A percentile compares a stretch with the other conserved stretches of the same genome.
These are phyloP conservation scores for Drosophila pachea DNA, from an alignment of 1,140 invertebrate species.

Conservation along the genomic window DNA sequence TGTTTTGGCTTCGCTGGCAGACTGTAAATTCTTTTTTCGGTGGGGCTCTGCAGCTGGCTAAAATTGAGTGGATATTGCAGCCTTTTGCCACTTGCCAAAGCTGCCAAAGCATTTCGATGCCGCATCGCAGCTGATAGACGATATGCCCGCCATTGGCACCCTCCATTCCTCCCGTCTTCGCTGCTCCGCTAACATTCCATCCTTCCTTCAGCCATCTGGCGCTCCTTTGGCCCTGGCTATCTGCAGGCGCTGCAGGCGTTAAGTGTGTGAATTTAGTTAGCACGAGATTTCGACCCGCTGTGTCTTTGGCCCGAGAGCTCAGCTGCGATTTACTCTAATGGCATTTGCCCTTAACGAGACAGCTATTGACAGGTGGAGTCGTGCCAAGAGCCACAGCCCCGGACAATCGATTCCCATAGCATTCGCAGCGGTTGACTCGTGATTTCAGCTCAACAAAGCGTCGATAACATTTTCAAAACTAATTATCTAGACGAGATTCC, in stretches of 20 bases:
- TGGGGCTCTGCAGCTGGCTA: conserved; percentile 13
- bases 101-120: conserved; percentile 45
- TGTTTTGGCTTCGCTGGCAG: conserved; percentile 38
- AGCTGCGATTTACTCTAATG: conserved; percentile 43
- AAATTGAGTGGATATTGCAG: conserved; percentile 46
- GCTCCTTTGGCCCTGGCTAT: background rate
- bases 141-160: conserved; percentile 19
- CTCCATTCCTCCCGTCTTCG: background rate
- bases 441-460: background rate
- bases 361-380: conserved; percentile 39
- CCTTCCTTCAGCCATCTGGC: too few species aligned
- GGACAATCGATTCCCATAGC: background rate
- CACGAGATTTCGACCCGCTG: conserved; percentile 26
- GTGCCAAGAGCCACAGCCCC: conserved; percentile 9
- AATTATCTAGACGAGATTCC: background rate
- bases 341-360: conserved; percentile 42
- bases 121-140: conserved; percentile 44
- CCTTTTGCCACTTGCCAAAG: conserved; percentile 43
- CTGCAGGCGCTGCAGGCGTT: conserved; percentile 39
- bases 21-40: conserved; percentile 33
- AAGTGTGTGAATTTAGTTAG: conserved; percentile 49
- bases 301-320: conserved; percentile 8
- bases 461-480: background rate
- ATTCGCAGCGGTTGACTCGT: background rate
- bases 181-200: too few species aligned